Base-by-base conservation (phyloP, 2,888 invertebrate genomes). In the Cephus runcator region DNA sequence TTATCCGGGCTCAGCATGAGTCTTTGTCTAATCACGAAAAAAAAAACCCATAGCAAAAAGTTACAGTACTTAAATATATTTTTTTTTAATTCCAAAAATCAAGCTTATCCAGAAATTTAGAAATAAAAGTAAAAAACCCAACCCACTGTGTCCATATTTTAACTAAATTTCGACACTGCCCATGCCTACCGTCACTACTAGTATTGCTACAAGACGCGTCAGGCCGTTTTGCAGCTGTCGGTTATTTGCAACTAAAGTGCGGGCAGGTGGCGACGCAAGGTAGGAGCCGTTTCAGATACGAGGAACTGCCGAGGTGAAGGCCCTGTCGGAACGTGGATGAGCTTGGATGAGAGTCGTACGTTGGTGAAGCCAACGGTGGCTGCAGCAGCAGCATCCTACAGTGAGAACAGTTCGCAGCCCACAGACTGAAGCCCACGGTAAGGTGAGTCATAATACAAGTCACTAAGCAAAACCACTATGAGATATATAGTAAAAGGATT, bases 161-260 rank as follows among this genome's bases (percentile, higher is more conserved):
- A 9, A 56, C 15, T 6, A 56, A 56, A 56, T 56, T 56, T 56
- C 23, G 56, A 15, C 2, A 23, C 9, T 23, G 23, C 15, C 4
- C 40, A 15, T 40, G 0, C 15, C 9, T 6, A 23, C 1, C 1
- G 23, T 23, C 23, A 56, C 23, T 56, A 23, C 9, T 56, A 2
- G 23, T 56, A 23, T 23, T 40, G 15, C 6, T 15, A 15, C 9
- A 2, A 23, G 23, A 56, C 56, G 56, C 56, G 6, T 56, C 56
- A 3, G 15, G 23, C 56, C 12, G 71, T 15, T 34, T 23, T 15
- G 33, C 71, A 71, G 71, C 33, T 71, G 71, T 71, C 23, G 71
- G 33, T 9, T 71, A 71, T 71, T 71, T 71, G 71, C 71, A 71
- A 31, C 71, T 31, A 71, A 71, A 71, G 33, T 71, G 71, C 71